Evolutionary conservation across 2,113 vertebrate genomes (phyloP).

Genomic region (Petromus typicus): DNA sequence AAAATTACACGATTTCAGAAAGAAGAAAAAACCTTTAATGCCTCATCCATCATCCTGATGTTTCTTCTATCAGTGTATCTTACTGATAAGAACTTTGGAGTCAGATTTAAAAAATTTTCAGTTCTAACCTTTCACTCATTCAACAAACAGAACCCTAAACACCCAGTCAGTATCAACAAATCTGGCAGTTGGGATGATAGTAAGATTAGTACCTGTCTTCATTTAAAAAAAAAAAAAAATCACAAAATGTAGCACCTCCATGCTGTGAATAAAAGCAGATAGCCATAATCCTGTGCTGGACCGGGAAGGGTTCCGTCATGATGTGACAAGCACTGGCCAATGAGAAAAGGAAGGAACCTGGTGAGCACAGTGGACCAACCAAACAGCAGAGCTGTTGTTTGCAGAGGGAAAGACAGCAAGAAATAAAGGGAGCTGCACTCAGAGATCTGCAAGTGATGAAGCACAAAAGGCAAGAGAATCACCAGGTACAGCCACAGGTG

Average conservation of each 20-base stretch:
- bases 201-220: not conserved
- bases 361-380: no score
- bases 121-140: not conserved
- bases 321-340: not conserved
- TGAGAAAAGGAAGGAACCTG: no score
- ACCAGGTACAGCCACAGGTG: rapidly evolving
- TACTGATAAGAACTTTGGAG: not conserved
- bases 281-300: rapidly evolving
- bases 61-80: not conserved
- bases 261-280: not conserved
- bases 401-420: rapidly evolving
- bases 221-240: not conserved
- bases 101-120: conserved; percentile 19
- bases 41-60: not conserved
- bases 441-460: rapidly evolving
- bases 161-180: not conserved
- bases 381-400: rapidly evolving
- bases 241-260: not conserved
- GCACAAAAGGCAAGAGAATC: rapidly evolving
- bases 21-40: not conserved
- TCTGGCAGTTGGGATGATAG: not conserved
- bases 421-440: not conserved
- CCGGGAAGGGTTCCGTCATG: not conserved
- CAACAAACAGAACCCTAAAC: not conserved
- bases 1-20: not conserved